Base-by-base conservation (phyloP, 2,888 invertebrate genomes). In the Troilus luridus region DNA sequence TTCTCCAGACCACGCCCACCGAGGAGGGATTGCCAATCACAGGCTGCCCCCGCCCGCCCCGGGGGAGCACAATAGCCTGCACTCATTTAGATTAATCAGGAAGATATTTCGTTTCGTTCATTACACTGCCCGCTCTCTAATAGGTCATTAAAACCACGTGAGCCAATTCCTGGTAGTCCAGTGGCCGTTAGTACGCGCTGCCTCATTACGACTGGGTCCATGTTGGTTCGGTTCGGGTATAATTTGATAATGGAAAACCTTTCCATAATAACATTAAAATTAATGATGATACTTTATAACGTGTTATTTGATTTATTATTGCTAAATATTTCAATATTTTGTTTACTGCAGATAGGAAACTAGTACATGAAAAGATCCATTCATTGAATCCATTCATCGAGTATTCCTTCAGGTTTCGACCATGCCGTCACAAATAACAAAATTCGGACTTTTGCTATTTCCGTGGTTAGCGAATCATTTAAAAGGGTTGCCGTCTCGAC, bases 1-100 rank as follows among this genome's bases (percentile, higher is more conserved):
- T 91, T 88, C 91, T 90, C 81, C 60, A n/a, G 60, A 81, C 91
- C 91, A 91, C 91, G 90, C 72, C 72, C 90, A 88, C 62, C 88
- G 27, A 81, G n/a, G 41, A 89, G 91, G 90, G 59, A 88, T 91
- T 90, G 91, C 90, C 90, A 89, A 77, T 85, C 81, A 72, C 91
- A 64, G 72, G 91, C 72, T 77, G 12, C 90, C 58, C 27, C 41
- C 88, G 0, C 90, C 58, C 90, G 17, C 77, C 88, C 89, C 88
- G 90, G 90, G 91, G 90, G 88, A 88, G 90, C 90, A 91, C 90
- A 89, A 88, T 59, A 88, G 89, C 91, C 19, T 19, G 60, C 58
- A 60, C 60, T 60, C 88, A 27, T 88, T 85, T 58, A 58, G 85
- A 85, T 85, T 85, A 85, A 85, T 85, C 85, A 85, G 85, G 56